phyloP scores from a whole-genome alignment of 2,888 invertebrate species.

The Macrosiphum euphorbiae region DNA sequence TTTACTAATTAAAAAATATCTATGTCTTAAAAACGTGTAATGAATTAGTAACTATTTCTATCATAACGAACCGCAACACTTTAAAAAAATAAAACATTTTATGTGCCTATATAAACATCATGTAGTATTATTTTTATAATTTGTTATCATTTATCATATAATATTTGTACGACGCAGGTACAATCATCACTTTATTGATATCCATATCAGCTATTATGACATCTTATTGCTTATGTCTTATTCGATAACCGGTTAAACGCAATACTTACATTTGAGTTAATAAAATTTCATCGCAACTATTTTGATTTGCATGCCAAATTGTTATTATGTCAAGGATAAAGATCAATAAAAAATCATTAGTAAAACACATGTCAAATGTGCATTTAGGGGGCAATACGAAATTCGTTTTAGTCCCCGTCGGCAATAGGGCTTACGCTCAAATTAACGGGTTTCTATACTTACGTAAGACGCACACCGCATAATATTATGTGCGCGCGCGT shows the following conservation, averaged over 20 bases:
- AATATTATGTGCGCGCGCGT: background rate
- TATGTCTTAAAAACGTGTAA: background rate
- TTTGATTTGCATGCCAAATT: slow-evolving; percentile 15
- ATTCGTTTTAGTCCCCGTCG: background rate
- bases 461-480: slow-evolving; percentile 5
- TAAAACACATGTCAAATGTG: background rate
- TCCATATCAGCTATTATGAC: background rate
- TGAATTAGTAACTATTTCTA: background rate
- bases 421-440: background rate
- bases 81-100: background rate
- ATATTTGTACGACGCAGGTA: background rate
- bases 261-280: background rate
- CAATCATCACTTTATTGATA: background rate
- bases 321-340: slow-evolving; percentile 29
- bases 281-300: background rate
- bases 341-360: background rate
- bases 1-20: background rate
- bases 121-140: background rate
- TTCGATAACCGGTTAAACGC: slow-evolving; percentile 14
- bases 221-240: background rate
- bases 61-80: background rate
- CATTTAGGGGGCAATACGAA: background rate
- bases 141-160: background rate
- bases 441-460: slow-evolving; percentile 40
- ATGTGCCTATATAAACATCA: background rate